These are phyloP conservation scores for Lepidocyrtoides sp. DNA, from an alignment of 2,888 invertebrate genomes.

Conservation along the genomic window DNA sequence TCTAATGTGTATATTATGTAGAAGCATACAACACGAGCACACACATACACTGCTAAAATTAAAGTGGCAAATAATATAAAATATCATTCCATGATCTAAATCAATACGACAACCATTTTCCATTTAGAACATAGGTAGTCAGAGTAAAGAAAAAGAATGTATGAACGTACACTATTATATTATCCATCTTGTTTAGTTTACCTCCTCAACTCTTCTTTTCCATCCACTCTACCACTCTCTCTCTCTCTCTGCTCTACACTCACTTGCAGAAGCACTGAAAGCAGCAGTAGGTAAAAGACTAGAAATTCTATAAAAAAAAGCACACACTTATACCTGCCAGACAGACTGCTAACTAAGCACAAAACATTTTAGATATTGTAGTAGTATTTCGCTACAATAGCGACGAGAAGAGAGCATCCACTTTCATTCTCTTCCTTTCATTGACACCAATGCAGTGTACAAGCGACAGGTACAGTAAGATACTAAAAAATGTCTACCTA, in stretches of 20 bases:
- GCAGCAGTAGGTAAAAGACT: background rate
- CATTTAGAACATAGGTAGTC: background rate
- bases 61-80: conserved; percentile 49
- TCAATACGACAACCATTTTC: conserved; percentile 37
- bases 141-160: background rate
- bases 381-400: background rate
- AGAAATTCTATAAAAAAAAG: background rate
- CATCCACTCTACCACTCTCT: background rate
- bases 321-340: conserved; percentile 10
- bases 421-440: conserved; percentile 44
- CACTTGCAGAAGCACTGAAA: background rate
- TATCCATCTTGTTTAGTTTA: background rate
- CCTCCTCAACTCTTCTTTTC: background rate
- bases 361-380: conserved; percentile 4
- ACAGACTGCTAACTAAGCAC: background rate
- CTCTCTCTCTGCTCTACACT: too few relatives aligned
- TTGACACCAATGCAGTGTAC: conserved; percentile 20
- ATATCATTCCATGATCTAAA: background rate
- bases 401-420: conserved; percentile 14
- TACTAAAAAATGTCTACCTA: background rate
- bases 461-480: conserved; percentile 17
- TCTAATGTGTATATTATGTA: too few relatives aligned
- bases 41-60: conserved; percentile 29
- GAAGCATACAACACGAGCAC: too few relatives aligned
- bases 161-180: background rate